Base-by-base conservation (phyloP, 2,797 vertebrate genomes). In the Sorex maritimensis region DNA sequence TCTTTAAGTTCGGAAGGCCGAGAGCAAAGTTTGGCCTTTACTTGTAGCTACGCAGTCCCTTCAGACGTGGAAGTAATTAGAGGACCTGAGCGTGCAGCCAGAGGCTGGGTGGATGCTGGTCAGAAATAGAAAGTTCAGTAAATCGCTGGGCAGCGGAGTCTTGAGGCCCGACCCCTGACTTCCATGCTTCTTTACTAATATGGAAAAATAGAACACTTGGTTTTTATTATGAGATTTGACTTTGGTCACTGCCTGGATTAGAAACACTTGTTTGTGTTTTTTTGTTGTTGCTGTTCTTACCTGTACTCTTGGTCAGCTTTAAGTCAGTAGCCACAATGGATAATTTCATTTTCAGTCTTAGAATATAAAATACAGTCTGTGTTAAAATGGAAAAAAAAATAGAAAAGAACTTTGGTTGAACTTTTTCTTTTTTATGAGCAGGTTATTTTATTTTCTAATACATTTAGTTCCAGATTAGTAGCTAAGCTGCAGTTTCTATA, bases 1-100 rank as follows among this genome's bases (percentile, higher is more conserved):
- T 92, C 95, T 92, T 80, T 90, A 93, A 96, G 94, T 96, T 96
- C 88, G 91, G 63, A 49, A 96, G 95, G 95, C 95, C 95, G 93
- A 91, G 92, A 95, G 95, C 96, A 97, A 97, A 97, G 95, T 97
- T 94, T 95, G 97, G 97, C 97, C 97, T 94, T 90, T 95, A 95
- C 96, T 96, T 95, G 96, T 92, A 92, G 94, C 94, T 95, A 84
- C 94, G 96, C 72, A 83, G 93, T 81, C 86, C 30, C 13, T 94
- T 97, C 94, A 67, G 96, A 97, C 95, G 92, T 96, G 97, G 96
- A 97, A 96, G 97, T 93, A 38, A 85, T 94, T 81, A 92, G 91
- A 67, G 23, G 94, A 94, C 93, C 92, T 41, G 88, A 91, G 81
- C 61, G 26, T 75, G 86, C 84, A 17, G 88, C 91, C 94, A 87